Evolutionary conservation across 2,113 vertebrate species (phyloP).

Genomic region (Austrofundulus limnaeus): DNA sequence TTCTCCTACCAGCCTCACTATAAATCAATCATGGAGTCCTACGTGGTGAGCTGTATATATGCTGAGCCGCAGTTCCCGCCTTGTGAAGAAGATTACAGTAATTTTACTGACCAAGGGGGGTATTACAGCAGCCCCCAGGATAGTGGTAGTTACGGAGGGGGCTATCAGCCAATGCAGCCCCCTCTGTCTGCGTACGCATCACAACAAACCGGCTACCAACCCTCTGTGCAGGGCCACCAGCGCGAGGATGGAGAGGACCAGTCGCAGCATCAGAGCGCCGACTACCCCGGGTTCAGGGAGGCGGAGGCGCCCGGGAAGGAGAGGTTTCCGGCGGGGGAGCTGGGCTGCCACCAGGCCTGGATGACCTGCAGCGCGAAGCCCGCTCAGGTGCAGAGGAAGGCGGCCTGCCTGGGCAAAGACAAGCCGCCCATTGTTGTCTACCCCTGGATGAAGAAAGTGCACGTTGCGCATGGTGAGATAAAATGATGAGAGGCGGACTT

Average conservation of each 20-base stretch:
- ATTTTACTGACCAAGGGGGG: constrained; percentile 76
- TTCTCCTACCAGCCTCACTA: constrained; percentile 75
- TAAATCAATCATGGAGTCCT: constrained; percentile 81
- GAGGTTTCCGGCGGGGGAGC: constrained; percentile 49
- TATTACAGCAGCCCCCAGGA: constrained; percentile 72
- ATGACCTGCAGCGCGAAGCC: constrained; percentile 63
- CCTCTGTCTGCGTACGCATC: constrained; percentile 65
- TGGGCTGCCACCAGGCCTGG: constrained; percentile 70
- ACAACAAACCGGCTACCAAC: constrained; percentile 67
- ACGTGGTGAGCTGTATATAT: constrained; percentile 80
- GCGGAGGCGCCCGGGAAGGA: constrained; percentile 30
- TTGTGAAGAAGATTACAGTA: constrained; percentile 78
- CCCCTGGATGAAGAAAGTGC: constrained; percentile 78
- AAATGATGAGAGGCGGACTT: not conserved
- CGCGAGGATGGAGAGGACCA: constrained; percentile 62
- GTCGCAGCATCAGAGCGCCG: constrained; percentile 35
- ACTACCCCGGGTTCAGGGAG: constrained; percentile 48
- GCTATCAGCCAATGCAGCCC: constrained; percentile 59
- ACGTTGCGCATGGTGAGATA: constrained; percentile 66
- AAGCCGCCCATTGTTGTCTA: constrained; percentile 74
- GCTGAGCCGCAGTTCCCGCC: constrained; percentile 79
- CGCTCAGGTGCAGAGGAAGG: constrained; percentile 72
- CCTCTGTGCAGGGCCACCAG: constrained; percentile 61
- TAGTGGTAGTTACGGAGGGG: constrained; percentile 64
- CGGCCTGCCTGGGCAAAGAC: constrained; percentile 60